These are phyloP conservation scores for Brachylomia viminalis DNA, from an alignment of 2,888 invertebrate genomes.

Conservation along the genomic window DNA sequence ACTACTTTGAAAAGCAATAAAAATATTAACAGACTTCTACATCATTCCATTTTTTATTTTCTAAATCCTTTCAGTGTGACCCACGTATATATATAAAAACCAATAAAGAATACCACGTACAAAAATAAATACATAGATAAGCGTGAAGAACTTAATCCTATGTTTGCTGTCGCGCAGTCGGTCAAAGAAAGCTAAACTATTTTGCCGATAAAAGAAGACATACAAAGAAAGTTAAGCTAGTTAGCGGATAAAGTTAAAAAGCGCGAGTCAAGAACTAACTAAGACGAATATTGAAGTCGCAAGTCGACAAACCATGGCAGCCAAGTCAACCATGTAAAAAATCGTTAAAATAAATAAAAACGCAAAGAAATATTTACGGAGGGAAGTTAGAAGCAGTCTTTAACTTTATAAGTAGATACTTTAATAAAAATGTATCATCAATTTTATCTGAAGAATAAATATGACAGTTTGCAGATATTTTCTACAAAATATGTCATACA, in stretches of 20 bases:
- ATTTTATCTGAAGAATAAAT: background rate
- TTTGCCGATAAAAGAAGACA: background rate
- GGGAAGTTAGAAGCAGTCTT: background rate
- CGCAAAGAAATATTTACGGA: background rate
- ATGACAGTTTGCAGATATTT: too few species aligned
- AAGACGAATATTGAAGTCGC: background rate
- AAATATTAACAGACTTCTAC: too few species aligned
- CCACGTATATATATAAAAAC: too few species aligned
- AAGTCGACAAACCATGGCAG: background rate
- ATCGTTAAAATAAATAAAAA: background rate
- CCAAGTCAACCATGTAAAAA: background rate
- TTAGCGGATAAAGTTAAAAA: background rate
- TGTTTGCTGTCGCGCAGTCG: background rate
- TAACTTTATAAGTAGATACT: background rate
- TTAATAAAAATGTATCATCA: background rate
- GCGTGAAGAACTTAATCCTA: background rate
- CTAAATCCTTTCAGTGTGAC: too few species aligned
- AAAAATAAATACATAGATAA: background rate
- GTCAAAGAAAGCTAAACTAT: background rate
- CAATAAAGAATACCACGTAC: background rate
- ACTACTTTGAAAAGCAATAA: too few species aligned
- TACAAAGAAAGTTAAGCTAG: background rate
- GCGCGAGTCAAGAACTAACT: background rate
- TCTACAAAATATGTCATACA: background rate
- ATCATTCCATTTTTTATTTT: too few species aligned